Evolutionary conservation across 2,113 vertebrate species (phyloP), one percentile per base, ranked within the genome.

Genomic region (Heloderma charlesbogerti): DNA sequence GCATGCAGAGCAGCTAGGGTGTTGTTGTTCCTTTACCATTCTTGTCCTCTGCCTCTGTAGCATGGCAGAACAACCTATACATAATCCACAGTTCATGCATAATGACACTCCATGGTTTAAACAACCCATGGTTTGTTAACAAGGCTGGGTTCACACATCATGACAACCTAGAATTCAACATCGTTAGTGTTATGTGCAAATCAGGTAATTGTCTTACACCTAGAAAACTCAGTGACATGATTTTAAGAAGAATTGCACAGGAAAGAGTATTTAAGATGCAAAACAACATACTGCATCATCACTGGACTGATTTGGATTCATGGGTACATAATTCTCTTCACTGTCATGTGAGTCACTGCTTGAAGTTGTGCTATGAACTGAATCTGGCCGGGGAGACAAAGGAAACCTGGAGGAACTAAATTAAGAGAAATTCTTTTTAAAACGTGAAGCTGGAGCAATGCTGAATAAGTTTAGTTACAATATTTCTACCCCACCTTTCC

Each of bases 301-400:
- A 96, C 98, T 94, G 95, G 98, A 97, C 94, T 98, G 98, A 98
- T 98, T 99, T 97, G 98, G 97, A 94, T 98, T 98, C 99, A 99
- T 99, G 97, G 98, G 94, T 94, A 99, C 99, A 95, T 99, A 99
- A 98, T 98, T 98, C 97, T 99, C 99, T 92, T 99, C 99, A 94
- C 98, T 98, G 95, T 99, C 99, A 10, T 99, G 99, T 1, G 99
- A 99, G 97, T 99, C 99, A 94, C 99, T 99, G 98, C 99, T 99
- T 96, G 99, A 99, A 91, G 98, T 98, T 93, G 98, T 99, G 97
- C 99, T 99, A 95, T 99, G 99, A 98, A 99, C 98, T 90, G 99
- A 99, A 90, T 98, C 97, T 15, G 99, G 99, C 96, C 99, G 98
- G 92, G 98, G 95, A 93, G 98, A 98, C 97, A 98, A 94, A 94